Conservation (phyloP, 2,888 invertebrate genomes). For the Lomographa bimaculata region DNA sequence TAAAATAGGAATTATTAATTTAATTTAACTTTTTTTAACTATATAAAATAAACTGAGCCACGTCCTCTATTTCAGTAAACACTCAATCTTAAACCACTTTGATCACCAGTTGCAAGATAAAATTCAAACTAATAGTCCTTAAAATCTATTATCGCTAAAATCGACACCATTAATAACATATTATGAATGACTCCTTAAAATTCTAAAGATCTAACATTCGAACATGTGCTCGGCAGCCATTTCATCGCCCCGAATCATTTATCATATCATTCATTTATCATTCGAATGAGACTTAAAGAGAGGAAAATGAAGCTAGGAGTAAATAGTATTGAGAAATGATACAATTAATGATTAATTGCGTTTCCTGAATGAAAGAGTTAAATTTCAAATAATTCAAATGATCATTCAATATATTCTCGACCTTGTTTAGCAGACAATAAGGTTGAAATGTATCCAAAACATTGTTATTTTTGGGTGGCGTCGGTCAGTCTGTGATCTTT, state of each 20-base stretch:
- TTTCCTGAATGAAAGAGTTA: constrained; percentile 45
- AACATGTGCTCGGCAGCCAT: constrained; percentile 67
- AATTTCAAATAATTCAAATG: too few species aligned
- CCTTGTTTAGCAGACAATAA: constrained; percentile 21
- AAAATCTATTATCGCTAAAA: constrained; percentile 59
- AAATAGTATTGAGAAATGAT: constrained; percentile 74
- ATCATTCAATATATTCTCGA: constrained; percentile 13
- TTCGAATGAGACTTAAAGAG: constrained; percentile 81
- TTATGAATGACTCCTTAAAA: constrained; percentile 74
- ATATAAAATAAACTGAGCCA: too few species aligned
- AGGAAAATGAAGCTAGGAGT: constrained; percentile 81
- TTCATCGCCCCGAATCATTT: constrained; percentile 73
- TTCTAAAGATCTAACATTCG: constrained; percentile 71
- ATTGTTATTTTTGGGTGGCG: constrained; percentile 40
- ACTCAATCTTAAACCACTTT: constrained; percentile 13
- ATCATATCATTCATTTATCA: constrained; percentile 76
- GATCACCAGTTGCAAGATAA: constrained; percentile 15
- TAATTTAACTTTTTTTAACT: too few species aligned
- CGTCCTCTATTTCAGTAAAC: too few species aligned
- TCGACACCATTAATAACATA: constrained; percentile 66
- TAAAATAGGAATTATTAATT: too few species aligned
- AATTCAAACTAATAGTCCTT: constrained; percentile 35
- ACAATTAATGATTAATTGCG: constrained; percentile 79
- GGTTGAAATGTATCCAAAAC: constrained; percentile 31
- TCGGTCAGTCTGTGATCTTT: constrained; percentile 56